Conservation (phyloP, 2,888 invertebrate genomes). For the Crematogaster levior region DNA sequence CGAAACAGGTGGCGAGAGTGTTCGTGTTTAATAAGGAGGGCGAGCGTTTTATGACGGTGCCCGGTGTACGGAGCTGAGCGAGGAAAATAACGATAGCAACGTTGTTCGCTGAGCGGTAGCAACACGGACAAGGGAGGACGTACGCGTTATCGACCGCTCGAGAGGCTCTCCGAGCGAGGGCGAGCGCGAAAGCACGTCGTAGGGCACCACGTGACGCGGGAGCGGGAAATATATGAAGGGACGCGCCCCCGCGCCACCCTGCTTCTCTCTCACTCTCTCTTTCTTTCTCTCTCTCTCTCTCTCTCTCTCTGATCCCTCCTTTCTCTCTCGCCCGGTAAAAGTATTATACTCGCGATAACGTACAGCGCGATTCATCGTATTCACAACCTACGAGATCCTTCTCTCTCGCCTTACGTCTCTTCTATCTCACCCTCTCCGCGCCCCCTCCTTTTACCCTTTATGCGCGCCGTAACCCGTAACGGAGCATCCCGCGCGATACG, state of each 20-base stretch:
- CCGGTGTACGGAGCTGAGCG: constrained; percentile 54
- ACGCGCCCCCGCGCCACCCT: constrained; percentile 33
- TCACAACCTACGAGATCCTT: constrained; percentile 62
- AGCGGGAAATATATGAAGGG: constrained; percentile 72
- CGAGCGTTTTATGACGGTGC: constrained; percentile 17
- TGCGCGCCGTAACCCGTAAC: constrained; percentile 56
- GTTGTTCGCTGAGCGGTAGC: constrained; percentile 72
- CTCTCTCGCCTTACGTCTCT: constrained; percentile 58
- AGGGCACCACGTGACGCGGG: constrained; percentile 50
- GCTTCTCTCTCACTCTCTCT: neutral
- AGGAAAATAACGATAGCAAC: constrained; percentile 78
- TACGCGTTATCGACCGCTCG: constrained; percentile 76
- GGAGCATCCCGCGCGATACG: constrained; percentile 40
- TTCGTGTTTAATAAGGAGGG: neutral
- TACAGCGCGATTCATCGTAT: constrained; percentile 66
- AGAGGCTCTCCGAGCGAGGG: constrained; percentile 69
- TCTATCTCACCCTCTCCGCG: constrained; percentile 56
- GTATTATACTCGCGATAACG: constrained; percentile 68
- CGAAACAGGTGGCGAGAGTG: neutral
- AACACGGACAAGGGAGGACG: constrained; percentile 74
- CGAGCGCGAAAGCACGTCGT: constrained; percentile 54
- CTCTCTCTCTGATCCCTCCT: neutral
- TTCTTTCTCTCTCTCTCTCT: neutral
- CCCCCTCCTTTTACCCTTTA: constrained; percentile 43
- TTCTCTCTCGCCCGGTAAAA: constrained; percentile 57